phyloP scores from a whole-genome alignment of 2,797 vertebrate species.

The Tachyglossus aculeatus region DNA sequence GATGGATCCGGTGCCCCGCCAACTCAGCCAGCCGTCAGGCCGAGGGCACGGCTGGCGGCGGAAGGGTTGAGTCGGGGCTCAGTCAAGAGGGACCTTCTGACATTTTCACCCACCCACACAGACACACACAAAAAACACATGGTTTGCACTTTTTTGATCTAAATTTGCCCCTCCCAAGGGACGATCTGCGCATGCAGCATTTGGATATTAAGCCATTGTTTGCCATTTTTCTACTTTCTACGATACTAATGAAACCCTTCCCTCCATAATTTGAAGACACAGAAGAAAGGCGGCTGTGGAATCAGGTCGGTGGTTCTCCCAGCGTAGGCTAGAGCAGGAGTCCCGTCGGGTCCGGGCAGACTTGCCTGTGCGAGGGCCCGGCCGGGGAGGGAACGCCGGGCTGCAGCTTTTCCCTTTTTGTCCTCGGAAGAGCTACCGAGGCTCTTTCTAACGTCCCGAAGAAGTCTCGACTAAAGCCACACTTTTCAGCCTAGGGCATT shows the following conservation, averaged over 20 bases:
- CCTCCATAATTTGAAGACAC: conserved; percentile 66
- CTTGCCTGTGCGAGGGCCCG: conserved; percentile 54
- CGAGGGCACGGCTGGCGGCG: conserved; percentile 69
- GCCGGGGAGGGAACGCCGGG: conserved; percentile 25
- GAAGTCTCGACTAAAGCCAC: conserved; percentile 67
- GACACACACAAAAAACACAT: too few relatives aligned
- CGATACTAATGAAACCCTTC: conserved; percentile 64
- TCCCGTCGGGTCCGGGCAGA: too few relatives aligned
- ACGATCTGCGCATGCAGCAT: conserved; percentile 72
- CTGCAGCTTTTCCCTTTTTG: conserved; percentile 44
- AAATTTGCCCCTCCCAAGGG: conserved; percentile 68
- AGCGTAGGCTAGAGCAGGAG: conserved; percentile 38
- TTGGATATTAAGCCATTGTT: conserved; percentile 81
- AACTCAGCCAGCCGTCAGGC: conserved; percentile 63
- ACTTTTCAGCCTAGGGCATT: conserved; percentile 77
- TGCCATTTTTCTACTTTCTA: conserved; percentile 72
- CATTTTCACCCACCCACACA: conserved; percentile 76
- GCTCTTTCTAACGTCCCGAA: conserved; percentile 68
- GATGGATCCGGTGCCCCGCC: conserved; percentile 66
- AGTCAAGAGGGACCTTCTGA: conserved; percentile 63
- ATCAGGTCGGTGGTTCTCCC: conserved; percentile 59
- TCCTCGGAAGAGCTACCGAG: conserved; percentile 65
- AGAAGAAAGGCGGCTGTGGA: conserved; percentile 60
- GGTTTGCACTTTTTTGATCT: conserved; percentile 72
- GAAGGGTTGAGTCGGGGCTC: conserved; percentile 73